A percentile compares a stretch with the other conserved stretches of the same genome.
Evolutionary conservation across 2,888 invertebrate species (phyloP).

Genomic region (Caradrina kadenii): DNA sequence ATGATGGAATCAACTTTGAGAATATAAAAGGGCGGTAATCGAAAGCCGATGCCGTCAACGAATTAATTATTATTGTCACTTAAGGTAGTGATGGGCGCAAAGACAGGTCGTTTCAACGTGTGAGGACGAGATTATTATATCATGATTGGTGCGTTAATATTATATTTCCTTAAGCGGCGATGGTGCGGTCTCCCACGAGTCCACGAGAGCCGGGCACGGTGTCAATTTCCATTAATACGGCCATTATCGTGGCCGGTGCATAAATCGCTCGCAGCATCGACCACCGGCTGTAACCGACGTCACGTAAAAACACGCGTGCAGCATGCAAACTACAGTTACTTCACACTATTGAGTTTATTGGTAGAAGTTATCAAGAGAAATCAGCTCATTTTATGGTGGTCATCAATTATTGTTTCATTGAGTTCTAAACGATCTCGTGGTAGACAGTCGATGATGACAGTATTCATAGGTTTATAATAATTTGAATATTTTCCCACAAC

Average conservation of each 20-base stretch:
- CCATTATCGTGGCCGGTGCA: conserved; percentile 83
- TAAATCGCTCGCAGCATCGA: conserved; percentile 83
- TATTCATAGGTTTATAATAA: not conserved
- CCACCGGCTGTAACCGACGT: conserved; percentile 72
- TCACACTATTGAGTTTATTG: conserved; percentile 8
- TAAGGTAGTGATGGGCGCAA: conserved; percentile 71
- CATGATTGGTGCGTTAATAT: conserved; percentile 85
- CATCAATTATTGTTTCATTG: not conserved
- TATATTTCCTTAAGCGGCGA: conserved; percentile 84
- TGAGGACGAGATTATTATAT: conserved; percentile 84
- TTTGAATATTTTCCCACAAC: not conserved
- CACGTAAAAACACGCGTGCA: conserved; percentile 47
- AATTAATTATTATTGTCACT: conserved; percentile 81
- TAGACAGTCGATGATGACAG: not conserved
- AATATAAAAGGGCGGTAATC: conserved; percentile 65
- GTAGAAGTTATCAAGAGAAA: conserved; percentile 8
- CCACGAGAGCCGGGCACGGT: conserved; percentile 76
- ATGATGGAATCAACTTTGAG: conserved; percentile 65
- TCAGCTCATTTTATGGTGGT: not conserved
- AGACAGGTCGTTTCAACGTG: conserved; percentile 79
- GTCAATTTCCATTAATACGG: conserved; percentile 88
- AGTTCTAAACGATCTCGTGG: not conserved
- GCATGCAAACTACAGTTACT: conserved; percentile 41
- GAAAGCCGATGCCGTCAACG: conserved; percentile 72
- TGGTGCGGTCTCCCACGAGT: conserved; percentile 73